phyloP scores from a whole-genome alignment of 2,113 vertebrate genomes.

The Terrapene triunguis region DNA sequence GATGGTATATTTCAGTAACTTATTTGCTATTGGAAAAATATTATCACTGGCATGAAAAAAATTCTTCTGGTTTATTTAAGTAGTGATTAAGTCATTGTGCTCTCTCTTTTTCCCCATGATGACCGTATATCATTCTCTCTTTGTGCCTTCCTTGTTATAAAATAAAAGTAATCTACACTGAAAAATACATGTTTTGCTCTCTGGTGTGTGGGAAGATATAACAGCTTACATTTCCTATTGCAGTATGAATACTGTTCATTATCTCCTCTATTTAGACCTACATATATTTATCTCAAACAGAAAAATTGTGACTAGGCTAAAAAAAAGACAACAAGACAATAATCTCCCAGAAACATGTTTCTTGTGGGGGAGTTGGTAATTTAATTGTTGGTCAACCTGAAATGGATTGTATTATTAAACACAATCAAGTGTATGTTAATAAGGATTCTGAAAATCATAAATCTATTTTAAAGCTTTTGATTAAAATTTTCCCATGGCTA shows the following conservation, averaged over 20 bases:
- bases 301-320: neutral
- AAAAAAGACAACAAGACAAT: neutral
- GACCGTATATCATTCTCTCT: neutral
- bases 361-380: neutral
- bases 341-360: neutral
- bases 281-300: neutral
- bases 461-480: neutral
- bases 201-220: neutral
- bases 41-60: neutral
- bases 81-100: rapidly evolving
- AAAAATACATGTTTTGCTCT: neutral
- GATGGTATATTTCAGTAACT: neutral
- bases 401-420: neutral
- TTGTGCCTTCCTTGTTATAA: neutral
- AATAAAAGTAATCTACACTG: neutral
- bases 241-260: neutral
- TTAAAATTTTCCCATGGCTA: neutral
- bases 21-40: neutral
- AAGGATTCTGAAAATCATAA: neutral
- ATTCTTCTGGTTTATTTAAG: neutral
- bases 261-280: neutral
- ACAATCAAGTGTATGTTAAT: neutral
- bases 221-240: neutral
- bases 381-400: neutral
- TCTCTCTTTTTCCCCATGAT: rapidly evolving